Base-by-base conservation (phyloP, 2,888 invertebrate species). In the Strigamia transsilvanica region DNA sequence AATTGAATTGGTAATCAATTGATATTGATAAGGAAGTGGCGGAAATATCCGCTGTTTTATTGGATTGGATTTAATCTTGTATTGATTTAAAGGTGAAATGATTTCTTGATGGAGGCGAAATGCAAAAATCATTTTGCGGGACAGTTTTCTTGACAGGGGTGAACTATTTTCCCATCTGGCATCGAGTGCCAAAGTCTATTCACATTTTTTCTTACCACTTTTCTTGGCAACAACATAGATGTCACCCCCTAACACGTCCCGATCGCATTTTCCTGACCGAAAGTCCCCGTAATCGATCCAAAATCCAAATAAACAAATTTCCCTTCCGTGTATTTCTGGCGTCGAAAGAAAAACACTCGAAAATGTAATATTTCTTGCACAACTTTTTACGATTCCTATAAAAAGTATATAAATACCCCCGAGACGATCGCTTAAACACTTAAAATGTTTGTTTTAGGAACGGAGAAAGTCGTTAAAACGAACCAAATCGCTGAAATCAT, bases 141-240 rank as follows among this genome's bases (percentile, higher is more conserved):
- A 66, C 61, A 21, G 21, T 66, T 66, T 66, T 66, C 61, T 66
- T 66, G 61, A 66, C 61, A 61, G 61, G 23, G 61, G 18, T 21
- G 61, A 66, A 66, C 61, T 66, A 66, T 66, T 46, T 46, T 66
- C 61, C 61, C 61, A 66, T 66, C 61, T 66, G 61, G 61, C 61
- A 21, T 23, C 18, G 6, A 12, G 21, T 66, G 61, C 61, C 61
- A 66, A 66, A 66, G 21, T n/a, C 46, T 46, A n/a, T 66, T 66
- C 18, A 21, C 18, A 21, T 66, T 66, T 66, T 66, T 66, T 66
- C n/a, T 66, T 7, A 15, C 18, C 18, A 23, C 5, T 66, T 66
- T 66, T 66, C 21, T 66, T 66, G 61, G 61, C 61, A 66, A 18
- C 9, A 5, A 5, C 23, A 66, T 12, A 23, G 21, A 66, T 66